Evolutionary conservation across 2,113 vertebrate species (phyloP).

Genomic region (Oriolus oriolus): DNA sequence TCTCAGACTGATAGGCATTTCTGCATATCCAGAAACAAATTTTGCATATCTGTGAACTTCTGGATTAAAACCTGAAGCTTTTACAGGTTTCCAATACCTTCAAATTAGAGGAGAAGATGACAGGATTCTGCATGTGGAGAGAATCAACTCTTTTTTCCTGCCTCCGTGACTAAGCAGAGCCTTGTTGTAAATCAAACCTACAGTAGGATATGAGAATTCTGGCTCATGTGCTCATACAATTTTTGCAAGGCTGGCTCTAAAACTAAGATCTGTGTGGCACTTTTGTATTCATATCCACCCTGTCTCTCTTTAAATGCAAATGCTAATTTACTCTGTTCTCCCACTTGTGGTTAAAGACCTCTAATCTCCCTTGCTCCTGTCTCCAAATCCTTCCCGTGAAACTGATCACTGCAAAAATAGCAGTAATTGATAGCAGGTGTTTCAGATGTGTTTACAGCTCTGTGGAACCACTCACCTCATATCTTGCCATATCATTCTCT

Average conservation of each 20-base stretch:
- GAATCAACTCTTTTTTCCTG: background rate
- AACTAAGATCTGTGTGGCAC: background rate
- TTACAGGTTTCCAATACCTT: background rate
- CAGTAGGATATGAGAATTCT: background rate
- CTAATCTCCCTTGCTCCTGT: background rate
- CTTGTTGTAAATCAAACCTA: background rate
- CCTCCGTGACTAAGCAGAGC: background rate
- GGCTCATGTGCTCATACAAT: background rate
- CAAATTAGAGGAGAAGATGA: background rate
- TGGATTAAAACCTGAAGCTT: background rate
- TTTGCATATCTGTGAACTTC: background rate
- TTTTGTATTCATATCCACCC: background rate
- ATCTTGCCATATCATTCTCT: background rate
- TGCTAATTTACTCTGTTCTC: background rate
- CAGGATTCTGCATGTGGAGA: background rate
- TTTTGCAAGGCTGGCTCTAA: background rate
- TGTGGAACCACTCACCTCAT: background rate
- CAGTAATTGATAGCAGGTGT: background rate
- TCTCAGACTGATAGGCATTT: background rate
- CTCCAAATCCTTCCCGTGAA: background rate
- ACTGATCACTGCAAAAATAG: background rate
- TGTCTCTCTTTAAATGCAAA: background rate
- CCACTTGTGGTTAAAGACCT: background rate
- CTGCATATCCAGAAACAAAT: background rate
- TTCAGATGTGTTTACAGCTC: background rate